A percentile compares a stretch with the other conserved stretches of the same genome.
Evolutionary conservation across 1,140 invertebrate genomes (phyloP).

Genomic region (Brachionus calyciflorus): DNA sequence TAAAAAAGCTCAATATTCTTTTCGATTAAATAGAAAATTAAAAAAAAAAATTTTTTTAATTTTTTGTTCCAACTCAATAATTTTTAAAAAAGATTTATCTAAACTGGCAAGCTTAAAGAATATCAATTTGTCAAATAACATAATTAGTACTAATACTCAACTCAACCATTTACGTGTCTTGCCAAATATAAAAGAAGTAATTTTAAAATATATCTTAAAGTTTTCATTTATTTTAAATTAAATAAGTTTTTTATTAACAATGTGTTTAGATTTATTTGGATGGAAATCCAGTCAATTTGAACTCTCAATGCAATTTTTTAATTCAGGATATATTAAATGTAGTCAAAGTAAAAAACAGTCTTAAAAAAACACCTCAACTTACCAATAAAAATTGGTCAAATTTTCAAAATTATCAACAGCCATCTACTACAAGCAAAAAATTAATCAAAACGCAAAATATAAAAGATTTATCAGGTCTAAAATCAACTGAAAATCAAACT

Average conservation of each 20-base stretch:
- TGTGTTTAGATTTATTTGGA: background rate
- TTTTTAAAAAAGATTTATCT: background rate
- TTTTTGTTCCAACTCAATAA: too few species aligned
- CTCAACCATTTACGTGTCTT: background rate
- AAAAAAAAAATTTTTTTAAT: too few species aligned
- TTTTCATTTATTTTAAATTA: background rate
- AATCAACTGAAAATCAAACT: background rate
- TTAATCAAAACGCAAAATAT: background rate
- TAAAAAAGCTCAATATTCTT: too few species aligned
- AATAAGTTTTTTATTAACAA: background rate
- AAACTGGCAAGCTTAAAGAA: background rate
- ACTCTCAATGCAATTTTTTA: background rate
- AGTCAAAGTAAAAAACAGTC: background rate
- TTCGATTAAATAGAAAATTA: too few species aligned
- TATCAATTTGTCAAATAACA: background rate
- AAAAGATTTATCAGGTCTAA: too few species aligned
- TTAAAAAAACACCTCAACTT: background rate
- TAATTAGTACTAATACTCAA: background rate
- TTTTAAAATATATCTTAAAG: background rate
- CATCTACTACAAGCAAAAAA: background rate
- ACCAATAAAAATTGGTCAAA: conserved; percentile 9
- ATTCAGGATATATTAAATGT: background rate
- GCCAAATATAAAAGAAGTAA: conserved; percentile 33
- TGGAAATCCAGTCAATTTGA: conserved; percentile 32
- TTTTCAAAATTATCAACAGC: background rate